Evolutionary conservation across 2,113 vertebrate genomes (phyloP).

Genomic region (Callionymus lyra): DNA sequence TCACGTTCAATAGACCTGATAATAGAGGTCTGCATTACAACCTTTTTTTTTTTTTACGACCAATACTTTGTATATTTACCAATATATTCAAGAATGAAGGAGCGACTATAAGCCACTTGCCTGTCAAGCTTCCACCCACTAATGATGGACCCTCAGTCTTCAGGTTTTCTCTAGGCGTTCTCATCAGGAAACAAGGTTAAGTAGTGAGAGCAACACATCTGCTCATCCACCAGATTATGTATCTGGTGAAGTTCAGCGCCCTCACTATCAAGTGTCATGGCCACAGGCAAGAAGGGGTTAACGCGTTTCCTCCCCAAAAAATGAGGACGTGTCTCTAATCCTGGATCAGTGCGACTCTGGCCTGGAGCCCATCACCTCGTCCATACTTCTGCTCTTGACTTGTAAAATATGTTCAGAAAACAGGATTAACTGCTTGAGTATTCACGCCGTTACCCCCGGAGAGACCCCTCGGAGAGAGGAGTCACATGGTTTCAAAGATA

Average conservation of each 20-base stretch:
- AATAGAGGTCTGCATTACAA: too few relatives aligned
- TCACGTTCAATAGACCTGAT: too few relatives aligned
- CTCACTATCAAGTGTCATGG: conserved; percentile 46
- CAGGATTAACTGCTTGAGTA: conserved; percentile 26
- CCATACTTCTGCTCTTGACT: conserved; percentile 30
- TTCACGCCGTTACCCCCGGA: conserved; percentile 1
- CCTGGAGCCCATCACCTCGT: conserved; percentile 39
- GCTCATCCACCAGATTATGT: conserved; percentile 32
- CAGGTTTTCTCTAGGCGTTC: conserved; percentile 12
- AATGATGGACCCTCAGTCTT: conserved; percentile 5
- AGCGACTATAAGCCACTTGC: too few relatives aligned
- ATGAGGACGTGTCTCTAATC: conserved; percentile 45
- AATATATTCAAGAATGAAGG: too few relatives aligned
- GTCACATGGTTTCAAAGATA: too few relatives aligned
- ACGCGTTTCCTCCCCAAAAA: conserved; percentile 43
- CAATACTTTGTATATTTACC: too few relatives aligned
- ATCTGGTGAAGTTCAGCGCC: conserved; percentile 41
- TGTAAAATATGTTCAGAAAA: conserved; percentile 35
- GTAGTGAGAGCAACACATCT: conserved; percentile 27
- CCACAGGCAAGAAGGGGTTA: conserved; percentile 51
- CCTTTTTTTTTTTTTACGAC: too few relatives aligned
- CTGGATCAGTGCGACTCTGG: conserved; percentile 43
- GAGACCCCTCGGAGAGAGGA: neutral
- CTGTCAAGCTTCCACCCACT: too few relatives aligned
- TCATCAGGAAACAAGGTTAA: conserved; percentile 43